These are phyloP conservation scores for Caerostris extrusa DNA, from an alignment of 1,140 invertebrate species.

Conservation along the genomic window DNA sequence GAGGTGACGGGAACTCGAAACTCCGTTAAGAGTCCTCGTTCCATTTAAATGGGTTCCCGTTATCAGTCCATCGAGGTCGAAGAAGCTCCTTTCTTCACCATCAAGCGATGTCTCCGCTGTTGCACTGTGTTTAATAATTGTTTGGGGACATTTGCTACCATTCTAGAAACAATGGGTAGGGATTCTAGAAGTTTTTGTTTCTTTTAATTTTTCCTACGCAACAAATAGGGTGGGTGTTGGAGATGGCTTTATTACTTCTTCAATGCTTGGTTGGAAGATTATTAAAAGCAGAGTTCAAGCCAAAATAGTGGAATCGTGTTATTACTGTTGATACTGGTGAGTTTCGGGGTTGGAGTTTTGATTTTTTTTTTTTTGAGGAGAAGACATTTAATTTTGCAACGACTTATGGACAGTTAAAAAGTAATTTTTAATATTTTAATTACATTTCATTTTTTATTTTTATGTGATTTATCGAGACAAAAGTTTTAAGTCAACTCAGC, in stretches of 20 bases:
- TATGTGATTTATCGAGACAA: too few relatives aligned
- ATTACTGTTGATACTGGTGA: neutral
- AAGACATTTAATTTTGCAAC: neutral
- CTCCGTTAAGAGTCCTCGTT: conserved; percentile 29
- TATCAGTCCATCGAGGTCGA: conserved; percentile 33
- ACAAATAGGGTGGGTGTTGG: neutral
- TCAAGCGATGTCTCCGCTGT: neutral
- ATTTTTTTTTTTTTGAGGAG: neutral
- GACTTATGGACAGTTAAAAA: neutral
- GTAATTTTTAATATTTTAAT: too few relatives aligned
- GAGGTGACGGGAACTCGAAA: conserved; percentile 20
- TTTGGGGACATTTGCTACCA: conserved; percentile 32
- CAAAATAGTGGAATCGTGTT: neutral
- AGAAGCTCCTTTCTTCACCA: neutral
- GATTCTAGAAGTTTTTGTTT: neutral
- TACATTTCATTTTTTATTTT: too few relatives aligned
- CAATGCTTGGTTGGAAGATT: neutral
- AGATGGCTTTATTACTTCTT: conserved; percentile 32
- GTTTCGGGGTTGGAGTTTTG: neutral
- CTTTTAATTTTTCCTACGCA: neutral
- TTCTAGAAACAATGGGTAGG: neutral
- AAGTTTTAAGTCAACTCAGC: too few relatives aligned
- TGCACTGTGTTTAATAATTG: conserved; percentile 37
- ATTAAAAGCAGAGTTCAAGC: neutral
- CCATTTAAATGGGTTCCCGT: conserved; percentile 51